Percentiles rank a stretch among this genome's conserved stretches.
phyloP scores from a whole-genome alignment of 2,797 vertebrate genomes.

The Pipistrellus kuhlii region DNA sequence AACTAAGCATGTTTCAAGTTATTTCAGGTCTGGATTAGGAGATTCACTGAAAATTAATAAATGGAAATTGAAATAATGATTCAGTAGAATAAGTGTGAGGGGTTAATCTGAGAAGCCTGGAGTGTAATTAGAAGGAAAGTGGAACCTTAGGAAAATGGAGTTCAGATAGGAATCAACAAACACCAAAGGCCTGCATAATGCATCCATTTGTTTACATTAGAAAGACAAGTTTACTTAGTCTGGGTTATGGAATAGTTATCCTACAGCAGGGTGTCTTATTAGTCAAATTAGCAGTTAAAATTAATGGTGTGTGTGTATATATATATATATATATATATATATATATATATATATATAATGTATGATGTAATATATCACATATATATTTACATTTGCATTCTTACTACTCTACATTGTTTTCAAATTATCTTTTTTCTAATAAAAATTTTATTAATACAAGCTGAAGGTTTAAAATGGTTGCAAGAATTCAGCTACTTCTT shows the following conservation, averaged over 20 bases:
- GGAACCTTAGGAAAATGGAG: neutral
- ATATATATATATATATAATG: too few relatives aligned
- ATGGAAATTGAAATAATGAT: neutral
- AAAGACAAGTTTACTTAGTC: neutral
- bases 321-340: neutral
- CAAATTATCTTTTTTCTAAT: constrained; percentile 35
- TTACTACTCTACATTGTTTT: constrained; percentile 26
- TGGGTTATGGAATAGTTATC: neutral
- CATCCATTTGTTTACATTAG: neutral
- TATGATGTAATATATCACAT: neutral
- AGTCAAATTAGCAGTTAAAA: neutral
- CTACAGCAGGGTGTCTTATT: neutral
- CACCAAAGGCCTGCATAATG: neutral
- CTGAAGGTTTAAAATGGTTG: neutral
- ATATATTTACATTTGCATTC: neutral
- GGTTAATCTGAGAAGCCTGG: neutral
- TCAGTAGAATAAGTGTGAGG: neutral
- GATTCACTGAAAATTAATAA: neutral
- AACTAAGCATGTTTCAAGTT: neutral
- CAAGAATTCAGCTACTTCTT: neutral
- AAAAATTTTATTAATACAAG: constrained; percentile 13
- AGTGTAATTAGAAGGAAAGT: neutral
- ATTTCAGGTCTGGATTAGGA: neutral
- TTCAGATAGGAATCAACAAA: neutral
- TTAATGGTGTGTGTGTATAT: neutral